Evolutionary conservation across 2,888 invertebrate genomes (phyloP).

Genomic region (Lutraria lutraria): DNA sequence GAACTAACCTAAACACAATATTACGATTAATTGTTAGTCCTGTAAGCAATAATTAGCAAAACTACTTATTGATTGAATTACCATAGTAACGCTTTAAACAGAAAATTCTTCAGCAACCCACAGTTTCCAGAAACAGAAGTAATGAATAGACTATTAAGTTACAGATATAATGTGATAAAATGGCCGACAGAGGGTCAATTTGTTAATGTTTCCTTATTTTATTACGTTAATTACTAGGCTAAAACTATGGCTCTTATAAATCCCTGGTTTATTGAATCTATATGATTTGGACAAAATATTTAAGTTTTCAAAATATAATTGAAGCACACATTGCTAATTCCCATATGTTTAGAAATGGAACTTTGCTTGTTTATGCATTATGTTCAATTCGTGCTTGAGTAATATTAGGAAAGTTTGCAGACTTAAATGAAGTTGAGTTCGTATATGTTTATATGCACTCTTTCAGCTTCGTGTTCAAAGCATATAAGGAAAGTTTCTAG

Average conservation of each 20-base stretch:
- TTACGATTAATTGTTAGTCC: constrained; percentile 24
- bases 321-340: too few species aligned
- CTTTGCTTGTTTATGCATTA: too few species aligned
- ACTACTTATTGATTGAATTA: constrained; percentile 15
- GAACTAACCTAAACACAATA: neutral
- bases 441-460: too few species aligned
- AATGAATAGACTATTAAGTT: constrained; percentile 3
- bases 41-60: constrained; percentile 17
- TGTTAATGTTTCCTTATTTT: constrained; percentile 7
- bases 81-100: constrained; percentile 10
- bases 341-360: too few species aligned
- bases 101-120: neutral
- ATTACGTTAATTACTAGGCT: neutral
- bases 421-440: too few species aligned
- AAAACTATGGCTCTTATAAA: neutral
- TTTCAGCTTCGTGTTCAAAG: too few species aligned
- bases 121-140: neutral
- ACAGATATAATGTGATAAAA: neutral
- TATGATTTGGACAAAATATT: too few species aligned
- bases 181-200: constrained; percentile 16
- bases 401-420: too few species aligned
- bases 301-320: too few species aligned
- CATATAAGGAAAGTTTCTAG: too few species aligned
- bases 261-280: too few species aligned
- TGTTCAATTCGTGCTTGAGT: too few species aligned